Evolutionary conservation across 2,888 invertebrate species (phyloP).

Genomic region (Dolichopus griseipennis): DNA sequence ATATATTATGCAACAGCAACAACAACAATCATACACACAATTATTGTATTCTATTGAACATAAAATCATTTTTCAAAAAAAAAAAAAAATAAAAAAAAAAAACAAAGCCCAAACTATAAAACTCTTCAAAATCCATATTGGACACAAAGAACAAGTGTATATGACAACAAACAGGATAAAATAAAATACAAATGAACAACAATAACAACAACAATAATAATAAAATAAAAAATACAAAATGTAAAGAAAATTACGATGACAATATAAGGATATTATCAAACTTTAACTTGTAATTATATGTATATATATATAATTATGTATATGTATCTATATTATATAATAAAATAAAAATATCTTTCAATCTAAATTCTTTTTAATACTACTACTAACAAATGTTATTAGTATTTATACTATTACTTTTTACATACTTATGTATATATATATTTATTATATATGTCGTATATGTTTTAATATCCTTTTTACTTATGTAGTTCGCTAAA

Average conservation of each 20-base stretch:
- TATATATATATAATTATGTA: neutral
- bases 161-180: constrained; percentile 6
- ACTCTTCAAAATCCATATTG: constrained; percentile 1
- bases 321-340: neutral
- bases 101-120: too few species aligned
- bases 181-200: neutral
- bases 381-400: too few species aligned
- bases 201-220: neutral
- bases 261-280: constrained; percentile 1
- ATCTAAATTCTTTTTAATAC: too few species aligned
- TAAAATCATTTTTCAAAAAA: neutral
- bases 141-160: constrained; percentile 3
- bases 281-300: neutral
- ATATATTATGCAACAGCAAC: neutral
- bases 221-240: neutral
- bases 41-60: neutral
- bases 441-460: too few species aligned
- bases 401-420: too few species aligned
- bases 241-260: neutral
- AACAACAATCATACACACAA: neutral
- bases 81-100: neutral
- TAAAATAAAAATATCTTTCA: neutral
- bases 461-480: too few species aligned
- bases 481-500: constrained; percentile 2
- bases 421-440: too few species aligned